phyloP scores from a whole-genome alignment of 2,888 invertebrate species.

The Salticus scenicus region DNA sequence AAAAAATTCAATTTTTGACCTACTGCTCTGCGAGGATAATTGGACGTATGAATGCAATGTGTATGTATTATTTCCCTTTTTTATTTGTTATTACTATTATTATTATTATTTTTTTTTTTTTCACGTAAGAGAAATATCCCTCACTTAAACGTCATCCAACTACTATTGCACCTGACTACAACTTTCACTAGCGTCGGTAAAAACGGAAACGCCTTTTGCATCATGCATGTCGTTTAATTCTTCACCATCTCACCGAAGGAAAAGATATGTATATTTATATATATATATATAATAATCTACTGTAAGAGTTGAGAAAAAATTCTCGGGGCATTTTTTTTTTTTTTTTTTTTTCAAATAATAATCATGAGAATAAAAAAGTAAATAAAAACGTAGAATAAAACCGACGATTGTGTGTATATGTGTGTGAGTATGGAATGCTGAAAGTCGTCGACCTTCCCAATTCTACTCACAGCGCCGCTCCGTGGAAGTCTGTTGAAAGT shows the following conservation, averaged over 20 bases:
- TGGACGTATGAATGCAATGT: too few relatives aligned
- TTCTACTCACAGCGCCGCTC: conserved; percentile 43
- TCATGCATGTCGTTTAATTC: conserved; percentile 30
- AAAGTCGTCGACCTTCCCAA: conserved; percentile 56
- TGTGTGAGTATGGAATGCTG: conserved; percentile 39
- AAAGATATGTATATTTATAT: too few relatives aligned
- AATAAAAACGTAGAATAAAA: conserved; percentile 34
- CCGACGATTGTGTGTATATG: conserved; percentile 23
- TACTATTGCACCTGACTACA: neutral
- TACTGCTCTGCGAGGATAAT: too few relatives aligned
- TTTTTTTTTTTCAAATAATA: conserved; percentile 6
- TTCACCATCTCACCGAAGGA: conserved; percentile 17
- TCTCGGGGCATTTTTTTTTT: neutral
- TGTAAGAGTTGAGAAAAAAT: conserved; percentile 17
- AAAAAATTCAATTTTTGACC: too few relatives aligned
- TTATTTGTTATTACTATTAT: too few relatives aligned
- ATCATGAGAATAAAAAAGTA: conserved; percentile 34
- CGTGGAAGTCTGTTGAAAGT: conserved; percentile 45
- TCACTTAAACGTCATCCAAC: too few relatives aligned
- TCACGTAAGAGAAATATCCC: neutral
- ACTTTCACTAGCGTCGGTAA: conserved; percentile 11
- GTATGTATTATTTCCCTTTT: too few relatives aligned
- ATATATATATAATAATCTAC: neutral
- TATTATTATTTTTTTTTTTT: too few relatives aligned
- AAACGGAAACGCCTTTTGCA: conserved; percentile 51